Evolutionary conservation across 1,140 invertebrate species (phyloP).

Genomic region (Drosophila erecta): DNA sequence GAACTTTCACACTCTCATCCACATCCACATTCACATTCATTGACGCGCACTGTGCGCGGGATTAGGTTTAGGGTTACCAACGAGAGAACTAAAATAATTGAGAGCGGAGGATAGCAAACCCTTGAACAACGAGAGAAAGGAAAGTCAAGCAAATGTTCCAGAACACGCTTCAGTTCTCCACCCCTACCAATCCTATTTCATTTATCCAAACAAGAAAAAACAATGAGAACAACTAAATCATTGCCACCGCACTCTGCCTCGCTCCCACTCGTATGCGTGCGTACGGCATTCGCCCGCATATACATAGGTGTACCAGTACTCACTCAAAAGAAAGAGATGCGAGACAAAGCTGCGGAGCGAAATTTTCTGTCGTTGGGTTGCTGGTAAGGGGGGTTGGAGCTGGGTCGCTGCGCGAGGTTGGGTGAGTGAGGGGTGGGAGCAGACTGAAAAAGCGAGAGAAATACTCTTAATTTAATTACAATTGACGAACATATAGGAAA

Average conservation of each 20-base stretch:
- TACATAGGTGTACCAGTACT: constrained; percentile 1
- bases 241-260: constrained; percentile 66
- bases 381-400: no score
- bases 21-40: constrained; percentile 37
- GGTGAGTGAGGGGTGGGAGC: neutral
- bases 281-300: constrained; percentile 11
- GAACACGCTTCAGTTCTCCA: constrained; percentile 17
- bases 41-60: constrained; percentile 36
- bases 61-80: constrained; percentile 45
- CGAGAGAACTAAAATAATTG: constrained; percentile 43
- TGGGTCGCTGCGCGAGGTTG: neutral
- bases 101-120: constrained; percentile 36
- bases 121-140: constrained; percentile 51
- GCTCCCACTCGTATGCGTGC: constrained; percentile 34
- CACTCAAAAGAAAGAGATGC: constrained; percentile 20
- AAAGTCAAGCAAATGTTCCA: constrained; percentile 23
- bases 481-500: constrained; percentile 13
- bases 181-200: constrained; percentile 24
- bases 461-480: constrained; percentile 50
- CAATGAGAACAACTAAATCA: constrained; percentile 70
- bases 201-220: constrained; percentile 53
- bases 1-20: constrained; percentile 18
- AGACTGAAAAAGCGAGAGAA: constrained; percentile 17
- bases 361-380: neutral
- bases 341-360: constrained; percentile 2